Evolutionary conservation across 2,888 invertebrate species (phyloP), one percentile per base, ranked within the genome.

Genomic region (Phymatocera aterrima): DNA sequence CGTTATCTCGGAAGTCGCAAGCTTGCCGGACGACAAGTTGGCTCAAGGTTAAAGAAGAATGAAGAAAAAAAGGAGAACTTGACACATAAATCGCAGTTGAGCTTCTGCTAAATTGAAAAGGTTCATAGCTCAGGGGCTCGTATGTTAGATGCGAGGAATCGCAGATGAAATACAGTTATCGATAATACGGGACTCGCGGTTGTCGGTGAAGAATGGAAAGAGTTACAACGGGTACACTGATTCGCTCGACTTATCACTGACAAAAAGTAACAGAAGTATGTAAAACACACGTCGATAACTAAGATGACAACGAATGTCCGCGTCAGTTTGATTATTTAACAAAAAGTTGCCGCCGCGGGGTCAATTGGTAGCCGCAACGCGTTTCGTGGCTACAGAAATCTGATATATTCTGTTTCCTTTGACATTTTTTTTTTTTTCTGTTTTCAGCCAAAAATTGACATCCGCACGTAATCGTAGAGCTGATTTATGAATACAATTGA

Each of bases 51-150:
- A 12, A 21, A 34, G 18, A 21, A 51, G 34, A 15, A 87, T 87
- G 85, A 86, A 85, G 83, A 85, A 46, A 68, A 68, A 28, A 34
- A 51, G 21, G 4, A 18, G 34, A 48, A 72, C 72, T 51, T 72
- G 51, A 51, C 31, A 28, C 72, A 72, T 72, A 48, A 72, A 72
- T 72, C 72, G 72, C 34, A 72, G 72, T 72, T 72, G 72, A 72
- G 72, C 72, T 72, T 51, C 48, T 48, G 72, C 34, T 72, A 51
- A 72, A 72, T 72, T 72, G 72, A 72, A 72, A 72, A 72, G 72
- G 31, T 72, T 51, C 48, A 34, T 31, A 72, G 51, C 48, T 72
- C 72, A 72, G 48, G 51, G 72, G 51, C 48, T 72, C 72, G 51
- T 72, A 72, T 72, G 72, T 15, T 31, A 51, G 72, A 51, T 51